Conservation (phyloP, 2,888 invertebrate genomes). For the Melipona beecheii region DNA sequence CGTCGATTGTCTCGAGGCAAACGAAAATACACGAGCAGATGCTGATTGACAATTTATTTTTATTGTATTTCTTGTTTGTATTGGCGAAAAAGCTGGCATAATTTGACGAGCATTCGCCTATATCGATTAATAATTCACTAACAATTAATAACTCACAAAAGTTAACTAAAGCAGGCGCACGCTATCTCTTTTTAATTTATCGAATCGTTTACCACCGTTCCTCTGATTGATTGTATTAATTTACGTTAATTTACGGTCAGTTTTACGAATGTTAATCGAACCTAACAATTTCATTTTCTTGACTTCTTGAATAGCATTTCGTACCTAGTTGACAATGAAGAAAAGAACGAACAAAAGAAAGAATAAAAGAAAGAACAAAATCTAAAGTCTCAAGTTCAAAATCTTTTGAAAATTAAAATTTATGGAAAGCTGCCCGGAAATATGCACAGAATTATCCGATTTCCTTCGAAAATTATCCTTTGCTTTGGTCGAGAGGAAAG, state of each 20-base stretch:
- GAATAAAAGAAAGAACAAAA: neutral
- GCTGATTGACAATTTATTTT: neutral
- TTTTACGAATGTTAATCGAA: constrained; percentile 16
- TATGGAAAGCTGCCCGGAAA: constrained; percentile 3
- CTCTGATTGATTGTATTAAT: constrained; percentile 21
- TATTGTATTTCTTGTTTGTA: neutral
- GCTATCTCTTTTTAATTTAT: constrained; percentile 7
- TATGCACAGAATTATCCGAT: neutral
- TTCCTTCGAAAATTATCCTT: neutral
- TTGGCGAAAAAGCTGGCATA: neutral
- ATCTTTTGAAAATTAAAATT: constrained; percentile 43
- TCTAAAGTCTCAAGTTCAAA: neutral
- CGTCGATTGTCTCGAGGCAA: neutral
- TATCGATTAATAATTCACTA: neutral
- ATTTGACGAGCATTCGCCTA: neutral
- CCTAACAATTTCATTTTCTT: constrained; percentile 46
- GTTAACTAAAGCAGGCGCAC: neutral
- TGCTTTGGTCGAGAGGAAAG: neutral
- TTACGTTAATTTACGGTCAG: constrained; percentile 8
- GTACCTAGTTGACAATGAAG: neutral
- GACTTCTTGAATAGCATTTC: neutral
- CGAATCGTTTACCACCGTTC: neutral
- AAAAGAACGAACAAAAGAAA: too few relatives aligned
- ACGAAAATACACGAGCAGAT: constrained; percentile 7
- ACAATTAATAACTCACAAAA: too few relatives aligned